Evolutionary conservation across 2,797 vertebrate species (phyloP).

Genomic region (Labeo calbasu): DNA sequence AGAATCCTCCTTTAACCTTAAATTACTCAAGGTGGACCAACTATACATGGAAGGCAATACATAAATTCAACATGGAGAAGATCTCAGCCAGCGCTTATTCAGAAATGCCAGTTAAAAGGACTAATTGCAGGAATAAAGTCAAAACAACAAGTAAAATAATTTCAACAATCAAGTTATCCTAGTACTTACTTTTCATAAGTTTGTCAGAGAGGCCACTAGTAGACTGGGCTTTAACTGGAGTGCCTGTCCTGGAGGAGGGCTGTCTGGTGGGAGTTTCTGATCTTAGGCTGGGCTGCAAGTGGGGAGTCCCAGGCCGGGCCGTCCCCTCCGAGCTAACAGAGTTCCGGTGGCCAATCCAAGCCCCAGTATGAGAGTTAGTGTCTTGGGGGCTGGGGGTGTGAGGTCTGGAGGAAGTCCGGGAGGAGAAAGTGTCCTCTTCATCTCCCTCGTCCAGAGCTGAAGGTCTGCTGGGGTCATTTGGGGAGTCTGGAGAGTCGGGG

Average conservation of each 20-base stretch:
- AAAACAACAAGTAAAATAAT: background rate
- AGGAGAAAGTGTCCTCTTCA: conserved; percentile 49
- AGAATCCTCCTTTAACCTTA: background rate
- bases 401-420: conserved; percentile 57
- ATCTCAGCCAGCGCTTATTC: background rate
- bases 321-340: conserved; percentile 40
- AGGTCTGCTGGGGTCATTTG: conserved; percentile 18
- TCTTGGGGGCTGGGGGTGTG: conserved; percentile 57
- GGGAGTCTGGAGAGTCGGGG: conserved; percentile 68
- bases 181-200: conserved; percentile 95
- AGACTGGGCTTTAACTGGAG: conserved; percentile 81
- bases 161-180: background rate
- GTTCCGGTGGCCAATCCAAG: conserved; percentile 62
- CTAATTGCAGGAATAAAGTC: background rate
- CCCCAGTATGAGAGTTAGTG: conserved; percentile 68
- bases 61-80: background rate
- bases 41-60: no score
- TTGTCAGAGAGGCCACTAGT: conserved; percentile 87
- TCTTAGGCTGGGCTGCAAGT: conserved; percentile 47
- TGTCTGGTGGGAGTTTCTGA: conserved; percentile 72
- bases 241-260: conserved; percentile 78
- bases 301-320: conserved; percentile 59
- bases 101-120: background rate
- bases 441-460: conserved; percentile 53
- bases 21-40: background rate